These are phyloP conservation scores for Drosophila mayaguana DNA, from an alignment of 2,888 invertebrate species.

Conservation along the genomic window DNA sequence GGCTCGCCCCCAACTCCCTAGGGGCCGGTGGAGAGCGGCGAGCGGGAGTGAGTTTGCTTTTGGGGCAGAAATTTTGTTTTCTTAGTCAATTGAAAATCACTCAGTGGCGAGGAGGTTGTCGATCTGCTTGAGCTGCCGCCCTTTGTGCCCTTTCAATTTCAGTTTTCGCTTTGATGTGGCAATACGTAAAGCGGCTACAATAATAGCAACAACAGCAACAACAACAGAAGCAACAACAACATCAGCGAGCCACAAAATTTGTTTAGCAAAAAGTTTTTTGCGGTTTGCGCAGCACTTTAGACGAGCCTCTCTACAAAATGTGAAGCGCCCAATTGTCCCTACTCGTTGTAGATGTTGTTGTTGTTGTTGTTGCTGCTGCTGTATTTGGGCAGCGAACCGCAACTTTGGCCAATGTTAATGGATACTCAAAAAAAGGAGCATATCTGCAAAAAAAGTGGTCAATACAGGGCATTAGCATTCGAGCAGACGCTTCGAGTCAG, in stretches of 20 bases:
- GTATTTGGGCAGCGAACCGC: conserved; percentile 62
- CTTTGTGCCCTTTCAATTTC: conserved; percentile 71
- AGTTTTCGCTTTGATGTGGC: conserved; percentile 75
- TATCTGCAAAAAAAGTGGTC: not conserved
- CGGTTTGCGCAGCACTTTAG: conserved; percentile 61
- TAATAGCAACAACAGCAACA: conserved; percentile 12
- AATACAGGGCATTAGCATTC: conserved; percentile 22
- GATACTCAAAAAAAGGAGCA: conserved; percentile 8
- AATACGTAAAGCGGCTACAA: conserved; percentile 27
- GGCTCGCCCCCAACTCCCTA: too few relatives aligned
- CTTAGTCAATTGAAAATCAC: conserved; percentile 80
- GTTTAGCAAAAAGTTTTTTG: conserved; percentile 66
- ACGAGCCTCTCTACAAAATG: conserved; percentile 48
- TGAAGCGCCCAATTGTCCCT: conserved; percentile 53
- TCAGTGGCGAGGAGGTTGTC: conserved; percentile 55
- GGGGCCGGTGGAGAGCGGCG: accelerated
- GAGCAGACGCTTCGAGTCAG: not conserved
- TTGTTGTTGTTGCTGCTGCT: conserved; percentile 23
- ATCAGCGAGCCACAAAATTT: conserved; percentile 46
- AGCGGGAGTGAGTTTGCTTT: not conserved
- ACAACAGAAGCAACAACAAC: conserved; percentile 14
- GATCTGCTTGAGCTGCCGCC: conserved; percentile 63
- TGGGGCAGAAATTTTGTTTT: conserved; percentile 67
- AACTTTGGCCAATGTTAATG: conserved; percentile 37
- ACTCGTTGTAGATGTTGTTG: conserved; percentile 8